These are phyloP conservation scores for Mamestra brassicae DNA, from an alignment of 2,888 invertebrate genomes.

Conservation along the genomic window DNA sequence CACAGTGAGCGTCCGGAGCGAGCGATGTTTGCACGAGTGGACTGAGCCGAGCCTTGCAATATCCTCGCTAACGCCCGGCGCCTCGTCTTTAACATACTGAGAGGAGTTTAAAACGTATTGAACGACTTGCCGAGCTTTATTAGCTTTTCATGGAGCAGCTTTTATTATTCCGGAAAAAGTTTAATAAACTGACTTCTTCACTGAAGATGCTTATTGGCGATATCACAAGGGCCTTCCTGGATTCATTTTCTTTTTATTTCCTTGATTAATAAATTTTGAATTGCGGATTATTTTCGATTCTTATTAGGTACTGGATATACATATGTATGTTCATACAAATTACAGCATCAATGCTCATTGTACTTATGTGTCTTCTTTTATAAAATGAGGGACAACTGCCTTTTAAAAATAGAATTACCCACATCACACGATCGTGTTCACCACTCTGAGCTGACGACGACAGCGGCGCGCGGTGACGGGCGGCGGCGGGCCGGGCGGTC, in stretches of 20 bases:
- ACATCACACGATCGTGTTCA: conserved; percentile 32
- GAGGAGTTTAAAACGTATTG: conserved; percentile 39
- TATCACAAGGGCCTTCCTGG: neutral
- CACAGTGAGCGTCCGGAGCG: neutral
- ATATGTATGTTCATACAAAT: neutral
- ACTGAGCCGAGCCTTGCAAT: conserved; percentile 44
- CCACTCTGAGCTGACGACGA: conserved; percentile 24
- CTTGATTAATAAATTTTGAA: neutral
- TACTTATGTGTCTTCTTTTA: neutral
- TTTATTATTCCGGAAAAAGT: conserved; percentile 16
- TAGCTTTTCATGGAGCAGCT: conserved; percentile 18
- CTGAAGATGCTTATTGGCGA: neutral
- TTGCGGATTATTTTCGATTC: neutral
- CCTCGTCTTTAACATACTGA: conserved; percentile 46
- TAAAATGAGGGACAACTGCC: neutral
- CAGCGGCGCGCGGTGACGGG: conserved; percentile 11
- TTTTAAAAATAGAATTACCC: conserved; percentile 32
- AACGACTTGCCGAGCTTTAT: conserved; percentile 42
- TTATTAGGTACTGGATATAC: neutral
- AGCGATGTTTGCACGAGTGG: conserved; percentile 54
- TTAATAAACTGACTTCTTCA: conserved; percentile 12
- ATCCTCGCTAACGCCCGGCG: conserved; percentile 37
- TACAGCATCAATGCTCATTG: neutral
- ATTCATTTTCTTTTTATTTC: no score
- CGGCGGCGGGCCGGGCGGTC: neutral